Conservation (phyloP, 53 echinoderm and acorn worm genomes). For the Temnopleurus reevesii region DNA sequence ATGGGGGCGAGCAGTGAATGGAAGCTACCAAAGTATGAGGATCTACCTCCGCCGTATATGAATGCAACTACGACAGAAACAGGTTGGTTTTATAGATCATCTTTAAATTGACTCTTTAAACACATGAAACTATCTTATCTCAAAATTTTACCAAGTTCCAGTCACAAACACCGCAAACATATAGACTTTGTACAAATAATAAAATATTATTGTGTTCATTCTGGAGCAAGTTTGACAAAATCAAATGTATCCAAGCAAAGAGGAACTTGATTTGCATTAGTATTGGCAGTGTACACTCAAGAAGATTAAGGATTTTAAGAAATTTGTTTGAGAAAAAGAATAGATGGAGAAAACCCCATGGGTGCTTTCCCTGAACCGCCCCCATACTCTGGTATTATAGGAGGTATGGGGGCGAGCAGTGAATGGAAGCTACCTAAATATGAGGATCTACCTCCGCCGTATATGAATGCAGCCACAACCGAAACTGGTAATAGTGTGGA, state of each 20-base stretch:
- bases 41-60: constrained; percentile 72
- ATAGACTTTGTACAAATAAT: too few relatives aligned
- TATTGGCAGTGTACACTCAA: too few relatives aligned
- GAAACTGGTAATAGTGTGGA: constrained; percentile 62
- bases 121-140: too few relatives aligned
- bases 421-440: constrained; percentile 82
- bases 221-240: too few relatives aligned
- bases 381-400: constrained; percentile 44
- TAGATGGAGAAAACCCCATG: constrained; percentile 43
- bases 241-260: too few relatives aligned
- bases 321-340: too few relatives aligned
- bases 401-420: neutral
- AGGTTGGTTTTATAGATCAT: constrained; percentile 31
- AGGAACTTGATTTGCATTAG: too few relatives aligned
- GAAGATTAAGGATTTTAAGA: too few relatives aligned
- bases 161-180: too few relatives aligned
- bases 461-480: constrained; percentile 34
- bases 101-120: too few relatives aligned
- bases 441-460: constrained; percentile 77
- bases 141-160: too few relatives aligned
- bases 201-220: too few relatives aligned
- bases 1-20: constrained; percentile 42
- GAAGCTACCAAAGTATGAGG: constrained; percentile 82
- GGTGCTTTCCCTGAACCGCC: constrained; percentile 63
- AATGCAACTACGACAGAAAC: constrained; percentile 40